These are phyloP conservation scores for Lophotis ruficrista DNA, from an alignment of 2,113 vertebrate genomes.

Conservation along the genomic window DNA sequence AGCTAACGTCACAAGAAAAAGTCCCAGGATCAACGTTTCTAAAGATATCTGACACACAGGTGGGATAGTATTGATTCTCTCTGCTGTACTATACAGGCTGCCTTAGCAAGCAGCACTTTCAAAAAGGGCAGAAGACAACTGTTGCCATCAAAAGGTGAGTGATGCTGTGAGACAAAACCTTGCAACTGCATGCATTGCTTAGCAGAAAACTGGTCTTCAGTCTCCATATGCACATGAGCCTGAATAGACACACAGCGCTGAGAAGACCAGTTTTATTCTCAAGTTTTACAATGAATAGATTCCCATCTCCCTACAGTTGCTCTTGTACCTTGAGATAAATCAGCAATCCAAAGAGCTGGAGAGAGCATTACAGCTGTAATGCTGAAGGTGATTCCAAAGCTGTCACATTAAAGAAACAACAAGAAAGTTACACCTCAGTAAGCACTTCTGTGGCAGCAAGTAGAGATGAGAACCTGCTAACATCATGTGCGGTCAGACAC, in stretches of 20 bases:
- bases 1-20: not conserved
- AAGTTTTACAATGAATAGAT: not conserved
- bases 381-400: not conserved
- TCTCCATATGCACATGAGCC: accelerated
- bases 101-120: not conserved
- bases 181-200: not conserved
- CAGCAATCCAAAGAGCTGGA: not conserved
- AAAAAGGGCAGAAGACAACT: not conserved
- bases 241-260: not conserved
- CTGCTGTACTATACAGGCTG: not conserved
- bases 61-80: not conserved
- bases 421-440: not conserved
- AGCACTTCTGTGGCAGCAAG: not conserved
- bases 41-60: not conserved
- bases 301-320: not conserved
- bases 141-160: not conserved
- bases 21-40: not conserved
- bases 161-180: not conserved
- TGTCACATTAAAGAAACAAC: not conserved
- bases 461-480: not conserved
- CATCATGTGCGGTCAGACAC: too few relatives aligned
- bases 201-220: not conserved
- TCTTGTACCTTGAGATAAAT: not conserved
- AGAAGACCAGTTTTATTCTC: not conserved
- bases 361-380: not conserved